phyloP scores from a whole-genome alignment of 1,140 invertebrate species.

The Apocrypta bakeri region DNA sequence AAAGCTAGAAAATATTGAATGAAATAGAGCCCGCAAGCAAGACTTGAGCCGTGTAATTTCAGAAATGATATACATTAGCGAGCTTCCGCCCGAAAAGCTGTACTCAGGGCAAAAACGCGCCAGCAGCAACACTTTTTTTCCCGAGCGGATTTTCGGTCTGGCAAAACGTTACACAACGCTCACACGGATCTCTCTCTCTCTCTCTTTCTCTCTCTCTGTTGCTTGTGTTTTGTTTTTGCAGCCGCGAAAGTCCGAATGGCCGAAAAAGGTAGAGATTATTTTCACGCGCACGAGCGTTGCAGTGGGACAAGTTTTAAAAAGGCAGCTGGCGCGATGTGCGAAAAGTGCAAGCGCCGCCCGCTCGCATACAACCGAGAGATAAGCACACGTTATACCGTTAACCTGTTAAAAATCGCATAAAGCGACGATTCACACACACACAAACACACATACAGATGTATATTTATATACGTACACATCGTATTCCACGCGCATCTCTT shows the following conservation, averaged over 20 bases:
- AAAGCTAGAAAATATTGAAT: conserved; percentile 41
- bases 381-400: conserved; percentile 45
- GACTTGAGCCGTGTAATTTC: conserved; percentile 28
- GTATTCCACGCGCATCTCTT: background rate
- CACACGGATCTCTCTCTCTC: background rate
- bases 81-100: background rate
- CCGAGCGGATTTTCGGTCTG: conserved; percentile 15
- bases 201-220: background rate
- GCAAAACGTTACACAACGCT: background rate
- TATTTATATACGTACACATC: background rate
- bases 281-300: conserved; percentile 13
- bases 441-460: background rate
- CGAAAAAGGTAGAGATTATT: conserved; percentile 43
- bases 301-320: conserved; percentile 46
- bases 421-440: background rate
- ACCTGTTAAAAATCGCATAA: conserved; percentile 45
- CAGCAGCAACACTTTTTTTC: background rate
- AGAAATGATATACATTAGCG: conserved; percentile 35
- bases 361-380: conserved; percentile 16
- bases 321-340: conserved; percentile 31
- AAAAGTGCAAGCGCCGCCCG: conserved; percentile 44
- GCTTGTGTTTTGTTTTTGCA: conserved; percentile 8
- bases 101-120: conserved; percentile 29
- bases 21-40: conserved; percentile 24
- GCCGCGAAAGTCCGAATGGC: conserved; percentile 1